phyloP scores from a whole-genome alignment of 2,797 vertebrate genomes.

The Liparis tanakae region DNA sequence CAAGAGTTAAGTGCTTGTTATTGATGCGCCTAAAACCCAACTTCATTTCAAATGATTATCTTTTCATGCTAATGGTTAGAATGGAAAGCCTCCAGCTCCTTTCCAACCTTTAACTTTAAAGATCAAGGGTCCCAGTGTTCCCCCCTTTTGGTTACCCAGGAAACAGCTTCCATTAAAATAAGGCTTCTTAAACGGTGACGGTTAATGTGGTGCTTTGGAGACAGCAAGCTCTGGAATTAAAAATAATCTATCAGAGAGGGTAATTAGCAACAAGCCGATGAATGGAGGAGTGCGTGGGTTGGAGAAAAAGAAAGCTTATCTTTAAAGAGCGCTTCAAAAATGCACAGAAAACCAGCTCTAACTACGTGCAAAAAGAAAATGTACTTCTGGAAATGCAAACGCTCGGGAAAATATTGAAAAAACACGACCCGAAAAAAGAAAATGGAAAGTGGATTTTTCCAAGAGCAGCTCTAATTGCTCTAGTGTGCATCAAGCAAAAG shows the following conservation, averaged over 20 bases:
- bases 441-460: conserved; percentile 10
- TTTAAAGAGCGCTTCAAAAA: conserved; percentile 42
- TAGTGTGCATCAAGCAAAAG: neutral
- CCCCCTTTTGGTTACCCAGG: conserved; percentile 64
- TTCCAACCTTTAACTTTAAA: conserved; percentile 41
- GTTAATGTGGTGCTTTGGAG: conserved; percentile 72
- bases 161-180: conserved; percentile 63
- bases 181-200: conserved; percentile 50
- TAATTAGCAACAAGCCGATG: conserved; percentile 73
- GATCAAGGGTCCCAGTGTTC: conserved; percentile 44
- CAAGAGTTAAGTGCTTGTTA: neutral
- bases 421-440: neutral
- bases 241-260: conserved; percentile 73
- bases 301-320: conserved; percentile 55
- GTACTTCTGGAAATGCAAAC: conserved; percentile 35
- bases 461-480: conserved; percentile 24
- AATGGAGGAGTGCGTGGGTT: conserved; percentile 52
- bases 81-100: conserved; percentile 21
- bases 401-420: conserved; percentile 15
- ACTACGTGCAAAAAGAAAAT: conserved; percentile 21
- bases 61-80: conserved; percentile 25
- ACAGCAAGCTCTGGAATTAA: conserved; percentile 71
- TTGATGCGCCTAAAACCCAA: conserved; percentile 11
- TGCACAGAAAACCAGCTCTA: conserved; percentile 36
- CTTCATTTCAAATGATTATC: conserved; percentile 25